Evolutionary conservation across 2,888 invertebrate species (phyloP), one percentile per base, ranked within the genome.

Genomic region (Helobdella robusta): DNA sequence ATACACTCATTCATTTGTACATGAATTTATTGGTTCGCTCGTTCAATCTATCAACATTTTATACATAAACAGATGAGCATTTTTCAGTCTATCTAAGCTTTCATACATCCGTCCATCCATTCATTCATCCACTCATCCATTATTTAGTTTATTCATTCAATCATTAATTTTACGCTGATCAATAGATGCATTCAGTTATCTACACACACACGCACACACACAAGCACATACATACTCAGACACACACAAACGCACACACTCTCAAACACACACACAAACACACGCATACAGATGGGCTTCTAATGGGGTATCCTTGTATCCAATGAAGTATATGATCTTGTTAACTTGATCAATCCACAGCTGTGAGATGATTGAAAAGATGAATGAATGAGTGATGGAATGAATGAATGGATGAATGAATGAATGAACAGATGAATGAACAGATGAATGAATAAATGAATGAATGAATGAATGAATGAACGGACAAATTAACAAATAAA

Each of bases 241-340:
- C 20, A 18, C 2, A 62, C 8, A 1, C 2, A 64, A 4, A 25
- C 5, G 34, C 18, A 62, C 11, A 65, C 11, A 34, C n/a, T 32
- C 20, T 44, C 40, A 28, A 60, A 40, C 25, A 40, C n/a, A 20
- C 11, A 6, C 11, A n/a, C 8, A 30, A 36, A 35, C 18, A 59
- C 20, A 32, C 32, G 87, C 91, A 81, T 91, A 95, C 74, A 94
- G 82, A 77, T 95, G 95, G 71, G 89, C 87, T 81, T 95, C 94
- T 68, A 95, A 80, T 0, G 93, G 91, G 3, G 89, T 87, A 81
- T 95, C 93, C 71, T 87, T 86, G 68, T 91, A 83, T 3, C 89
- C 94, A 74, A 89, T 85, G 81, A 95, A 94, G 82, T 91, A 95
- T 1, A 95, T 88, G 67, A 93, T 82, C 67, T 86, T 85, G 69